Evolutionary conservation across 2,113 vertebrate genomes (phyloP).

Genomic region (Addax nasomaculatus): DNA sequence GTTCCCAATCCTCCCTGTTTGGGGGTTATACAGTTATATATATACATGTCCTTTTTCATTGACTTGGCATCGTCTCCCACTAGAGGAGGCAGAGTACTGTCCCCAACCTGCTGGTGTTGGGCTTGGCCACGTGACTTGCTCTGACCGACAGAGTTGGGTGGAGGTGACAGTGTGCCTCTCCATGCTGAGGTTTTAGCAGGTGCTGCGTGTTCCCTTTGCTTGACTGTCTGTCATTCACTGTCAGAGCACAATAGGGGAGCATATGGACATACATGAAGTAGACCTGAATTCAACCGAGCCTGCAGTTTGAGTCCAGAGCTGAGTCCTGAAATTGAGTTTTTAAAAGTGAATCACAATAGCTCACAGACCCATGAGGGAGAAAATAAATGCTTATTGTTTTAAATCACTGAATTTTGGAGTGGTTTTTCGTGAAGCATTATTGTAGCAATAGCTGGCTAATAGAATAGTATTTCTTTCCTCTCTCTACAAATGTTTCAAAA

Average conservation of each 20-base stretch:
- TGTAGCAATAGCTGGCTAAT: background rate
- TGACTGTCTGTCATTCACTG: background rate
- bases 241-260: background rate
- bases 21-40: background rate
- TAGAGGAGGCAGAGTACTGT: background rate
- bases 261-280: background rate
- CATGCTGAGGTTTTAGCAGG: background rate
- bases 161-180: background rate
- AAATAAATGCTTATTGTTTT: background rate
- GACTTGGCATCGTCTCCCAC: background rate
- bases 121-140: background rate
- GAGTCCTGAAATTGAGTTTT: background rate
- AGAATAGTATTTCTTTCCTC: background rate
- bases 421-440: background rate
- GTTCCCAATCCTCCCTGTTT: background rate
- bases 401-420: background rate
- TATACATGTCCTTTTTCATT: background rate
- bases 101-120: background rate
- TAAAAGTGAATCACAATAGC: background rate
- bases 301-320: background rate
- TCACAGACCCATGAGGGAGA: background rate
- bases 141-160: background rate
- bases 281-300: background rate
- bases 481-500: conserved; percentile 23
- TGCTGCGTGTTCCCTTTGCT: background rate